Evolutionary conservation across 2,888 invertebrate genomes (phyloP).

Genomic region (Dryocosmus kuriphilus): DNA sequence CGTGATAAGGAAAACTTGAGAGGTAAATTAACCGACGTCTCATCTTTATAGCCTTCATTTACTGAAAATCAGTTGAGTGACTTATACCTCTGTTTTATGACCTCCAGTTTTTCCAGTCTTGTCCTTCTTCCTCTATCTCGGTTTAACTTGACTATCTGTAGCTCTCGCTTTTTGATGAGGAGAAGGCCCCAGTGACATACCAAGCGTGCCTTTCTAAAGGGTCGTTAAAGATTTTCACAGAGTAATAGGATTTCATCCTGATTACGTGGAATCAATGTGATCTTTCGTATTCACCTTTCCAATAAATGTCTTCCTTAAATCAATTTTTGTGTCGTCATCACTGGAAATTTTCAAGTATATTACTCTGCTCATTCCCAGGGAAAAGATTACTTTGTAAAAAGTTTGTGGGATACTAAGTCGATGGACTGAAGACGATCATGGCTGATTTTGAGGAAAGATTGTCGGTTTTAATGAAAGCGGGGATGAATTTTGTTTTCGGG

Average conservation of each 20-base stretch:
- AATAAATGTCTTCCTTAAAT: conserved; percentile 15
- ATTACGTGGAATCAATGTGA: conserved; percentile 13
- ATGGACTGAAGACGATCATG: too few species aligned
- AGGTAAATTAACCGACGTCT: conserved; percentile 55
- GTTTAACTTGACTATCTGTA: conserved; percentile 1
- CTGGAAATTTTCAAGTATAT: background rate
- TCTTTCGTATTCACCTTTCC: background rate
- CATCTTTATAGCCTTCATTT: conserved; percentile 65
- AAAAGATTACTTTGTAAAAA: background rate
- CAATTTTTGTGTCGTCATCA: background rate
- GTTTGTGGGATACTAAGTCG: too few species aligned
- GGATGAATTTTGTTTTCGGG: conserved; percentile 14
- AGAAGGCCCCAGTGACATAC: conserved; percentile 49
- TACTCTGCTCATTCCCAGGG: background rate
- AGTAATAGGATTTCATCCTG: background rate
- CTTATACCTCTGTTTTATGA: conserved; percentile 54
- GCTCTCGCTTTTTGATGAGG: conserved; percentile 9
- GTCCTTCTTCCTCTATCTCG: background rate
- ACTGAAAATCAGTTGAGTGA: conserved; percentile 51
- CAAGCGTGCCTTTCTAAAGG: conserved; percentile 49
- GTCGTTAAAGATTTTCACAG: conserved; percentile 16
- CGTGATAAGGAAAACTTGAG: background rate
- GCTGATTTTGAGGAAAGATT: too few species aligned
- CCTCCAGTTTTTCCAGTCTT: conserved; percentile 47
- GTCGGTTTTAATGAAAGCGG: conserved; percentile 6